These are phyloP conservation scores for Pyralis farinalis DNA, from an alignment of 2,888 invertebrate genomes.

Conservation along the genomic window DNA sequence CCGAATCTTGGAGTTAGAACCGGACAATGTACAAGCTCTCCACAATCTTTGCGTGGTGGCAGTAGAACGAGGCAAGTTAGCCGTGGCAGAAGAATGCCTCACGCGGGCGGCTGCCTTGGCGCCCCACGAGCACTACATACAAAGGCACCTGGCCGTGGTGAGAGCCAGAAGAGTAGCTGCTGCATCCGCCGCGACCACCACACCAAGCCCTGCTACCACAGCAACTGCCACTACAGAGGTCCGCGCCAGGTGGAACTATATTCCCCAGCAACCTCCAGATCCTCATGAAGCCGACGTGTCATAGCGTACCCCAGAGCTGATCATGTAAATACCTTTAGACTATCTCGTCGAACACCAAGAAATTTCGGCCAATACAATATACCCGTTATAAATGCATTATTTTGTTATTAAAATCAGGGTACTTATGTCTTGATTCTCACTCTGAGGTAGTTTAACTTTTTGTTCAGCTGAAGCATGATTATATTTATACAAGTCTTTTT, in stretches of 20 bases:
- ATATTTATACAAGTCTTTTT: not conserved
- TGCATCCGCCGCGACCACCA: constrained; percentile 21
- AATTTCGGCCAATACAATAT: constrained; percentile 17
- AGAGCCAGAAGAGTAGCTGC: constrained; percentile 78
- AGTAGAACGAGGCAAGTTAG: constrained; percentile 93
- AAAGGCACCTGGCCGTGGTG: constrained; percentile 94
- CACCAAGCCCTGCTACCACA: constrained; percentile 22
- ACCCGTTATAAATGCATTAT: constrained; percentile 13
- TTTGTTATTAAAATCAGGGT: constrained; percentile 18
- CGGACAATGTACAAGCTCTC: constrained; percentile 95
- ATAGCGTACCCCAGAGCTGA: constrained; percentile 37
- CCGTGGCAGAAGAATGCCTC: constrained; percentile 92
- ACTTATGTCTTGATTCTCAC: constrained; percentile 7
- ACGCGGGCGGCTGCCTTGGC: constrained; percentile 90
- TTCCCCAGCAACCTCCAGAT: constrained; percentile 72
- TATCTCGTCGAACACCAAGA: constrained; percentile 15
- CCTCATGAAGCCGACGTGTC: constrained; percentile 63
- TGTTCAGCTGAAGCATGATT: not conserved
- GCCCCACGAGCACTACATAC: constrained; percentile 95
- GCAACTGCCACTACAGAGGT: constrained; percentile 47
- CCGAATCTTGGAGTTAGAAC: constrained; percentile 91
- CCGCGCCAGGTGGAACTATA: constrained; percentile 75
- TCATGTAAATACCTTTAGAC: constrained; percentile 16
- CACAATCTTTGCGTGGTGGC: constrained; percentile 98
- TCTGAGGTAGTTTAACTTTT: not conserved